Base-by-base conservation (phyloP, 2,888 invertebrate species). In the Amblyjoppa proteus region DNA sequence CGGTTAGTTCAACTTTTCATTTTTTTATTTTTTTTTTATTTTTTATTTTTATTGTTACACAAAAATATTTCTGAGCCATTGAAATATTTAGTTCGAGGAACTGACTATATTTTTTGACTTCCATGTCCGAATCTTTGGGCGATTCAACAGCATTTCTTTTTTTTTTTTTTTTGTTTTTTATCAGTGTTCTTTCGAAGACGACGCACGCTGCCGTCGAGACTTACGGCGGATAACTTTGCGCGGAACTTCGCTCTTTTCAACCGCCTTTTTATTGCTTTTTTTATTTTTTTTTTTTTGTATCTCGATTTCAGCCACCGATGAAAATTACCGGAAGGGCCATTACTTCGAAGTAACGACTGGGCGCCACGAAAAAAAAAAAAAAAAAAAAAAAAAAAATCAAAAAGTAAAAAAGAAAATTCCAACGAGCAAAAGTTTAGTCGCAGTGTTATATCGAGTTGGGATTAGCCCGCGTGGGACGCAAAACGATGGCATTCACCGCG, bases 391-490 rank as follows among this genome's bases (percentile, higher is more conserved):
- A 58, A 49, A 69, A 58, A 66, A 53, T 11, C 0, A 61, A 7
- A 34, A 20, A 38, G 13, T 41, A 13, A 58, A 34, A 51, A 56
- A 56, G 45, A 49, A 49, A 49, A 49, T 9, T 28, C 56, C 51
- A 51, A 81, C 61, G 84, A 66, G 77, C 20, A 77, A 84, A 84
- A 84, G 84, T 84, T 81, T 31, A 66, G 71, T 31, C 28, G 1
- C 31, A 1, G 20, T 20, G 45, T 51, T 75, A 76, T 49, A 66
- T 68, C 34, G 74, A 25, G 51, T 71, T 71, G 34, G 75, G 73
- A 73, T 80, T 80, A 80, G 51, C 53, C 41, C 41, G 45, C 20
- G 49, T 61, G 75, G 53, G 16, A 79, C 61, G 61, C 51, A 69
- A 79, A 75, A 79, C 75, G 64, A 64, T 25, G 78, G 28, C 61